Base-by-base conservation (phyloP, 2,888 invertebrate species). In the Caenorhabditis sp. region DNA sequence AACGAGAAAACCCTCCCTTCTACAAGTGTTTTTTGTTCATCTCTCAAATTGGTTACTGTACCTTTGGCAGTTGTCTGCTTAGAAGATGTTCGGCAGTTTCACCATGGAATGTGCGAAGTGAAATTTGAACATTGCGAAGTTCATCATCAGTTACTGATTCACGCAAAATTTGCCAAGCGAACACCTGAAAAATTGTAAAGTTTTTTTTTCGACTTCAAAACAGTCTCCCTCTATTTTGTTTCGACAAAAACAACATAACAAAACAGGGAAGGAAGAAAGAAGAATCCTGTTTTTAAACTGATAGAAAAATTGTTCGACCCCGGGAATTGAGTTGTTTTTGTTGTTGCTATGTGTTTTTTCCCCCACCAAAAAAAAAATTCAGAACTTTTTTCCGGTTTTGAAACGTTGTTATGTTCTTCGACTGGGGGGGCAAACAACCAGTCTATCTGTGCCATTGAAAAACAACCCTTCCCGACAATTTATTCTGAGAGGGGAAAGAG, bases 71-170 rank as follows among this genome's bases (percentile, higher is more conserved):
- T 69, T 87, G 87, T 31, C 87, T 70, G 27, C 78, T 72, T 21
- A 87, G 74, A n/a, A 87, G 71, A 67, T 87, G 84, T 17, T 74
- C 77, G 23, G 87, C 86, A 6, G 83, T 82, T 71, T 87, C 87
- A 50, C 86, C 86, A 60, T 86, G 85, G 73, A 86, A 87, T 0
- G 86, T 87, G 50, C 87, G 75, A 50, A 87, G 76, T 0, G 81
- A 80, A 60, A 87, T 87, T 70, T 85, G 84, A 37, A 87, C 86
- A 65, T 83, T 83, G 53, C 83, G 74, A 53, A 87, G 68, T 64
- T 87, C 86, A 43, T 86, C 85, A 58, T 87, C 87, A n/a, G 84
- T 84, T 37, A 86, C 84, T 26, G 86, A 85, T 69, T 87, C 87
- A 23, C 87, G 84, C 14, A 87, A 79, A 27, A 87, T 85, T 67